Percentiles rank a stretch among this genome's conserved stretches.
These are phyloP conservation scores for Phalacrocorax aristotelis DNA, from an alignment of 2,113 vertebrate genomes.

Conservation along the genomic window DNA sequence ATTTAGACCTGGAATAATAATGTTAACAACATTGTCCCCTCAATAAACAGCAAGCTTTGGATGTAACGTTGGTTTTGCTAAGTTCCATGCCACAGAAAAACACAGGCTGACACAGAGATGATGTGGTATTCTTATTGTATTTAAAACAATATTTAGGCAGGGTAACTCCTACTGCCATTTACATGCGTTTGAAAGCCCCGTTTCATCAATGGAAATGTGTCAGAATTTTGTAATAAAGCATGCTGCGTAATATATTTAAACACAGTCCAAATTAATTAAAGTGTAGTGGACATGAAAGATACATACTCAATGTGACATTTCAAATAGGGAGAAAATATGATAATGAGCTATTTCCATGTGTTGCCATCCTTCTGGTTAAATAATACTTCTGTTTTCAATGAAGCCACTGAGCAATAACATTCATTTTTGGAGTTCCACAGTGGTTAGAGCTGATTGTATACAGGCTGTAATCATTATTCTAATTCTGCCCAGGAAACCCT, in stretches of 20 bases:
- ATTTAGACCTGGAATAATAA: conserved; percentile 59
- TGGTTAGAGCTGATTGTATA: conserved; percentile 60
- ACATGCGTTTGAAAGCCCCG: neutral
- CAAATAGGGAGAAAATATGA: conserved; percentile 61
- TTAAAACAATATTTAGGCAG: conserved; percentile 18
- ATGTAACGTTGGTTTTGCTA: neutral
- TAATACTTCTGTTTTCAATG: conserved; percentile 61
- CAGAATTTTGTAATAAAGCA: conserved; percentile 50
- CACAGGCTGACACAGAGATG: neutral
- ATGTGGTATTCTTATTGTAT: neutral
- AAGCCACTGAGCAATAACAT: conserved; percentile 51
- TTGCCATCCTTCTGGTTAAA: conserved; percentile 62
- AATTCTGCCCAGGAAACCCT: conserved; percentile 66
- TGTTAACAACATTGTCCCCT: conserved; percentile 26
- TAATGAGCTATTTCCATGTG: conserved; percentile 62
- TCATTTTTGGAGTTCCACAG: conserved; percentile 61
- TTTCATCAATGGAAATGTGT: neutral
- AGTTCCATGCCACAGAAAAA: neutral
- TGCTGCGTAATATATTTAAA: conserved; percentile 25
- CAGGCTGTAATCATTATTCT: conserved; percentile 66
- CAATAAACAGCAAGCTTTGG: conserved; percentile 23
- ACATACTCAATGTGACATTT: conserved; percentile 36
- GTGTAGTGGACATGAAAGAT: conserved; percentile 52
- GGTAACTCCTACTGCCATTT: neutral
- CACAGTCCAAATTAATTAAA: conserved; percentile 54